Evolutionary conservation across 2,113 vertebrate species (phyloP).

Genomic region (Rana temporaria): DNA sequence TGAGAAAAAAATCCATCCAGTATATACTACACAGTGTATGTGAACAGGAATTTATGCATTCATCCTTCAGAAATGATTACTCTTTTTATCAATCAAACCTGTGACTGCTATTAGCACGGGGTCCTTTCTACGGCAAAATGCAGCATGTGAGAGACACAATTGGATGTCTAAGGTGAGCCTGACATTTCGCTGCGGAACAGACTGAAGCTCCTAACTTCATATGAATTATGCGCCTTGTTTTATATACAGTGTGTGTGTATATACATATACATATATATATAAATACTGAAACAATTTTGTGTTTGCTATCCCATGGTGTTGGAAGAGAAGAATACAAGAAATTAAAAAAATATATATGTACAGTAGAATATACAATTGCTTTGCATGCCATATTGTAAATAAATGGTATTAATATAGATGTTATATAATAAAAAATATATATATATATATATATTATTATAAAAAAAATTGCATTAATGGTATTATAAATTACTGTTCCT

Average conservation of each 20-base stretch:
- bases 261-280: too few species aligned
- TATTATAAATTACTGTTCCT: too few species aligned
- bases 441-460: too few species aligned
- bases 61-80: constrained; percentile 14
- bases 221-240: constrained; percentile 5
- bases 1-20: neutral
- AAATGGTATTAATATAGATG: too few species aligned
- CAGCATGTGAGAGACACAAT: neutral
- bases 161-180: neutral
- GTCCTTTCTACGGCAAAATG: neutral
- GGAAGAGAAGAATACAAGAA: too few species aligned
- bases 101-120: neutral
- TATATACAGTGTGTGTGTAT: neutral
- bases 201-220: neutral
- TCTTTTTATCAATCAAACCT: neutral
- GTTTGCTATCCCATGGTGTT: too few species aligned
- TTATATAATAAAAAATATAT: too few species aligned
- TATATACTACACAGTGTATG: neutral
- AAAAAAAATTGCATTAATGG: too few species aligned
- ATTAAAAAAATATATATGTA: too few species aligned
- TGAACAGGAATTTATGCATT: neutral
- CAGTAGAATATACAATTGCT: too few species aligned
- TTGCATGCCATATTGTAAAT: too few species aligned
- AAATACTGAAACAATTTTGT: too few species aligned
- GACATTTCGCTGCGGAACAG: neutral